Base-by-base conservation (phyloP, 2,113 vertebrate species). In the Condylura cristata region DNA sequence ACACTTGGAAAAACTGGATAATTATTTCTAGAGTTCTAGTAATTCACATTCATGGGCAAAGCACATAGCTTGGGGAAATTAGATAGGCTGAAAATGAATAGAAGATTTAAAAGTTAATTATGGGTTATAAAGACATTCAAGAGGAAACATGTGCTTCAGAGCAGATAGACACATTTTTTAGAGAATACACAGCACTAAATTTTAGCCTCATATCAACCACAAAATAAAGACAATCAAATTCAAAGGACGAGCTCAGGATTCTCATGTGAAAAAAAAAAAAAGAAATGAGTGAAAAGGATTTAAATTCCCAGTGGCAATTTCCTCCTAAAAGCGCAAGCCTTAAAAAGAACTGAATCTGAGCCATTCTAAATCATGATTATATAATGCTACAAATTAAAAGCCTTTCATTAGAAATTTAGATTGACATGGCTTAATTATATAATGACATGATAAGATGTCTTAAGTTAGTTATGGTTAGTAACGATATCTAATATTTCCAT, bases 51-150 rank as follows among this genome's bases (percentile, higher is more conserved):
- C 81, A 63, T 82, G 89, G 93, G 78, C 13, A 93, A 94, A 96
- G 22, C n/a, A 95, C 37, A 34, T 83, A 87, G 10, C 78, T 94
- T 89, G 30, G 46, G 65, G 58, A 53, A 97, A 95, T 94, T 94
- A 92, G 71, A 94, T 71, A 92, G 74, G 56, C 68, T 91, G 39
- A 91, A 96, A 97, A 91, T 86, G 60, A 95, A 93, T 87, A 22
- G 3, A 95, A 92, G 86, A 90, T 85, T 84, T 58, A 93, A 96
- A 94, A 91, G 88, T 94, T 85, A 86, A 70, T 95, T 95, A 97
- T 68, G 70, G 86, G 66, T 56, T 75, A 58, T 74, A 78, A 96
- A 93, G 37, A 66, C 81, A 91, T 89, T 34, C 44, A 89, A 53
- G 82, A 82, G 63, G 91, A 96, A 92, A 66, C 8, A 24, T 65